These are phyloP conservation scores for Rhagophthalmus giganteus DNA, from an alignment of 2,888 invertebrate genomes.

Conservation along the genomic window DNA sequence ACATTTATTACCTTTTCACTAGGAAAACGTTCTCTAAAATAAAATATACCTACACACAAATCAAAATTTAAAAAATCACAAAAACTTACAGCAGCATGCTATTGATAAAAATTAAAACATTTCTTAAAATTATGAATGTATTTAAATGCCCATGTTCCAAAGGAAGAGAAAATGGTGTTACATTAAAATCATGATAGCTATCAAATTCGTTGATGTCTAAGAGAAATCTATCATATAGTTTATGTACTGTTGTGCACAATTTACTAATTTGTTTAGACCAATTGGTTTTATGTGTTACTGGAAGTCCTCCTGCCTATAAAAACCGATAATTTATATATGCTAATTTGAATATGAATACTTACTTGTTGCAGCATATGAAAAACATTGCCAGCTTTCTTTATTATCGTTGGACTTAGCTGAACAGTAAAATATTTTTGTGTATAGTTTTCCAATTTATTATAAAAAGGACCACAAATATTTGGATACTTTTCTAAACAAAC, in stretches of 20 bases:
- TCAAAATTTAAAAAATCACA: too few relatives aligned
- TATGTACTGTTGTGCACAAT: slow-evolving; percentile 28
- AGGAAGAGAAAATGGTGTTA: slow-evolving; percentile 15
- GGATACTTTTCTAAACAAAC: slow-evolving; percentile 30
- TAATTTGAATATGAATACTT: slow-evolving; percentile 6
- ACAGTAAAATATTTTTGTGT: slow-evolving; percentile 28
- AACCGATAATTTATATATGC: slow-evolving; percentile 4
- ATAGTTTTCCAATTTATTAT: slow-evolving; percentile 27
- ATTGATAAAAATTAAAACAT: slow-evolving; percentile 29
- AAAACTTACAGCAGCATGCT: too few relatives aligned
- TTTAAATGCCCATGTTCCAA: not conserved
- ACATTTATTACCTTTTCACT: slow-evolving; percentile 21
- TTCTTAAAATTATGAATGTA: slow-evolving; percentile 9
- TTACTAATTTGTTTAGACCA: slow-evolving; percentile 31
- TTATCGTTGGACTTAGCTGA: slow-evolving; percentile 2
- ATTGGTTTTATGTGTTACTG: slow-evolving; percentile 28
- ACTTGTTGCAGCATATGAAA: slow-evolving; percentile 35
- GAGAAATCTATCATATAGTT: slow-evolving; percentile 27
- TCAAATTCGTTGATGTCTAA: slow-evolving; percentile 26
- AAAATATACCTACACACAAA: slow-evolving; percentile 28
- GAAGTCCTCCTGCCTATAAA: slow-evolving; percentile 31
- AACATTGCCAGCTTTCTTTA: slow-evolving; percentile 29
- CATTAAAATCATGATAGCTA: slow-evolving; percentile 2
- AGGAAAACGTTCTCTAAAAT: slow-evolving; percentile 27
- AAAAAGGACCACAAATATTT: slow-evolving; percentile 26